These are phyloP conservation scores for Acipenser transmontanus DNA, from an alignment of 2,797 vertebrate species.

Conservation along the genomic window DNA sequence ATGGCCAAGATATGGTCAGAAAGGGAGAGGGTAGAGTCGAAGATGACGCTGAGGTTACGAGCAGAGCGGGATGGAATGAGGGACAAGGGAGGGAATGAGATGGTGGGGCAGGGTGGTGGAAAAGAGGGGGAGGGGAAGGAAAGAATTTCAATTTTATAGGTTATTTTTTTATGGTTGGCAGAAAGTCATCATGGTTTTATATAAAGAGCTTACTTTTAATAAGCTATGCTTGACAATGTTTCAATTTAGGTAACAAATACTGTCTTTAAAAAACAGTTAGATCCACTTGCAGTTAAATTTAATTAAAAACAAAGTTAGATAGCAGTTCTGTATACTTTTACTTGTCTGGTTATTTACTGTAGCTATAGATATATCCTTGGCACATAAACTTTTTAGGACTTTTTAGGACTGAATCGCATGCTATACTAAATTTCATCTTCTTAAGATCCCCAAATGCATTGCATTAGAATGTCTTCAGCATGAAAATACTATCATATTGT, in stretches of 20 bases:
- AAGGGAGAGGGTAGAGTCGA: too few species aligned
- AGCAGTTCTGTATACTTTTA: not conserved
- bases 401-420: not conserved
- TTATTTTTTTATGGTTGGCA: not conserved
- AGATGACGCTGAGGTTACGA: too few species aligned
- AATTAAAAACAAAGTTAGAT: conserved; percentile 5
- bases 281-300: not conserved
- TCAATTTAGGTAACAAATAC: not conserved
- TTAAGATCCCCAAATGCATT: too few species aligned
- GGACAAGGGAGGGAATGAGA: too few species aligned
- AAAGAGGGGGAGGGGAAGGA: too few species aligned
- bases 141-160: not conserved
- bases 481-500: too few species aligned
- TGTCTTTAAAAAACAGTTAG: not conserved
- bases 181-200: not conserved
- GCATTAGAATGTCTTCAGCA: too few species aligned
- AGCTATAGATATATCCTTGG: conserved; percentile 1
- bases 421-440: not conserved
- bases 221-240: not conserved
- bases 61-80: too few species aligned
- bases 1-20: too few species aligned
- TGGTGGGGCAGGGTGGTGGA: too few species aligned
- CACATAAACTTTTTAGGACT: not conserved
- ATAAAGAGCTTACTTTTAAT: not conserved
- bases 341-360: conserved; percentile 1